phyloP scores from a whole-genome alignment of 2,113 vertebrate species.

The Eulemur macaco region DNA sequence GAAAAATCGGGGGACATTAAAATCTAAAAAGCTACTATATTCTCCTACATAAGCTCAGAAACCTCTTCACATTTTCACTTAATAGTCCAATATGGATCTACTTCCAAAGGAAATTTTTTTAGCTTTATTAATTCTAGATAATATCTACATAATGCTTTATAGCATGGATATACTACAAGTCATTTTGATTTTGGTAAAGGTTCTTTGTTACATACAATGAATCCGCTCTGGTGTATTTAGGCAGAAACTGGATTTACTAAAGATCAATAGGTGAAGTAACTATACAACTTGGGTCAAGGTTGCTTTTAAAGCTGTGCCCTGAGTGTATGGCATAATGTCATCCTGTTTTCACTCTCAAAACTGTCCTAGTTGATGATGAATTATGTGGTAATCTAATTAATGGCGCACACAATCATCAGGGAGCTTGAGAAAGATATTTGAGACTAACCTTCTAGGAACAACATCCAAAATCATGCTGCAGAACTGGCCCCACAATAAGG shows the following conservation, averaged over 20 bases:
- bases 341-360: background rate
- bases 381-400: background rate
- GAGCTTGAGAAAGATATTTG: background rate
- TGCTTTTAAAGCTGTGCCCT: background rate
- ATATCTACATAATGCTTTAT: background rate
- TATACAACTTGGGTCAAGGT: background rate
- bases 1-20: background rate
- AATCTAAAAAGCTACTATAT: background rate
- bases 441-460: background rate
- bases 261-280: background rate
- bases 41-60: background rate
- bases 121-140: background rate
- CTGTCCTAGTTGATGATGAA: background rate
- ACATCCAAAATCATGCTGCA: background rate
- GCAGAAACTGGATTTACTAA: background rate
- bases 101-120: background rate
- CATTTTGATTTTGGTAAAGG: background rate
- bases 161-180: background rate
- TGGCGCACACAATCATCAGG: background rate
- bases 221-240: background rate
- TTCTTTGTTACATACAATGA: background rate
- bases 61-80: background rate
- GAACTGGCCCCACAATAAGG: background rate
- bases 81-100: background rate
- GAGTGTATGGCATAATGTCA: background rate